These are phyloP conservation scores for Chrysotoxum bicinctum DNA, from an alignment of 2,888 invertebrate species.

Conservation along the genomic window DNA sequence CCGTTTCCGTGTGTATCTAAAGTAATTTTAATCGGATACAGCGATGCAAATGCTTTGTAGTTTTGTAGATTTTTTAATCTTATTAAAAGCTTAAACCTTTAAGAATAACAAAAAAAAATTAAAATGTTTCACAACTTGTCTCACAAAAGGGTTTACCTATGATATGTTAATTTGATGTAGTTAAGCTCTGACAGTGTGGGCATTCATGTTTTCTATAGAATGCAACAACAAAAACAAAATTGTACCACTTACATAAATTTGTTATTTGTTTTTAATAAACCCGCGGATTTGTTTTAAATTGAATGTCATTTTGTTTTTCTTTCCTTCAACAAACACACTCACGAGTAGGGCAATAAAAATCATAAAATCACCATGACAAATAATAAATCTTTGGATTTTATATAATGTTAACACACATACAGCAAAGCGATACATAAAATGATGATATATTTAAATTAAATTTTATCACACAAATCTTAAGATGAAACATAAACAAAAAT, in stretches of 20 bases:
- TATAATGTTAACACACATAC: not conserved
- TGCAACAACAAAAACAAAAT: not conserved
- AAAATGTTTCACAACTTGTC: conserved; percentile 29
- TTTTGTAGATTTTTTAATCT: conserved; percentile 16
- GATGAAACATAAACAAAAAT: not conserved
- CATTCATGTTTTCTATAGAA: not conserved
- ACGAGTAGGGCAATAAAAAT: conserved; percentile 10
- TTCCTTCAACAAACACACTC: not conserved
- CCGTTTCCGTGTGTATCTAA: not conserved
- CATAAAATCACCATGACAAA: conserved; percentile 8
- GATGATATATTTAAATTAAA: conserved; percentile 19
- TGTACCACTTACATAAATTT: conserved; percentile 45
- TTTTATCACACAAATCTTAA: not conserved
- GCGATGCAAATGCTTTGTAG: conserved; percentile 2
- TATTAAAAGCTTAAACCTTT: conserved; percentile 14
- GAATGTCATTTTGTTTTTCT: not conserved
- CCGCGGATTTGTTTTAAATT: conserved; percentile 18
- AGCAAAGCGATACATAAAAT: not conserved
- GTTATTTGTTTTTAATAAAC: conserved; percentile 50
- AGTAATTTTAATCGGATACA: conserved; percentile 11
- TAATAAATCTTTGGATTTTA: conserved; percentile 17
- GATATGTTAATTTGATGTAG: conserved; percentile 19
- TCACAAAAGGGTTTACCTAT: conserved; percentile 6
- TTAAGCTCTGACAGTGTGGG: not conserved
- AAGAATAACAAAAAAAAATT: not conserved